Percentiles rank a stretch among this genome's conserved stretches.
phyloP scores from a whole-genome alignment of 2,113 vertebrate genomes.

The Lanius ludovicianus region DNA sequence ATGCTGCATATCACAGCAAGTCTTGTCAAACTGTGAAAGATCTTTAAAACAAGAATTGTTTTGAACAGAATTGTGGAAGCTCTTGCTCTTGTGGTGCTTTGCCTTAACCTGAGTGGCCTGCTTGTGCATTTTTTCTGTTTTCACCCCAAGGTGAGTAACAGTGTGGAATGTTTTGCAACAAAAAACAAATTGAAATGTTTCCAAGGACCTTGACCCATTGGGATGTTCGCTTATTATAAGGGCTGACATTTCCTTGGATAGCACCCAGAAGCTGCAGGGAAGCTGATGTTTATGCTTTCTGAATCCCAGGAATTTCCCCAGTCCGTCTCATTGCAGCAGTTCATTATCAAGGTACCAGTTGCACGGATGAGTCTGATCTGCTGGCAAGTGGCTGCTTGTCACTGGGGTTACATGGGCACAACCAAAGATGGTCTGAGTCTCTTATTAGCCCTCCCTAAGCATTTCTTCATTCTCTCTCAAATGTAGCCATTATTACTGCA shows the following conservation, averaged over 20 bases:
- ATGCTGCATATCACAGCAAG: background rate
- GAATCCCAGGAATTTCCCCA: background rate
- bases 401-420: background rate
- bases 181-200: background rate
- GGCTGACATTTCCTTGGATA: background rate
- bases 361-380: background rate
- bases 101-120: background rate
- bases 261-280: background rate
- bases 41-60: background rate
- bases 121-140: background rate
- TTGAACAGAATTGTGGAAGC: background rate
- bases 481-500: background rate
- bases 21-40: background rate
- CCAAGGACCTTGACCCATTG: background rate
- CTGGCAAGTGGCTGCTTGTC: background rate
- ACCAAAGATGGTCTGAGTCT: background rate
- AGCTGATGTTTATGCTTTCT: background rate
- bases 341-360: background rate
- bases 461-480: background rate
- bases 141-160: background rate
- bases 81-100: background rate
- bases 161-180: background rate
- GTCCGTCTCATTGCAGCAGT: background rate
- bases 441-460: background rate
- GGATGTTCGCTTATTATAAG: rapidly evolving